Evolutionary conservation across 2,797 vertebrate genomes (phyloP).

Genomic region (Myripristis jacobus): DNA sequence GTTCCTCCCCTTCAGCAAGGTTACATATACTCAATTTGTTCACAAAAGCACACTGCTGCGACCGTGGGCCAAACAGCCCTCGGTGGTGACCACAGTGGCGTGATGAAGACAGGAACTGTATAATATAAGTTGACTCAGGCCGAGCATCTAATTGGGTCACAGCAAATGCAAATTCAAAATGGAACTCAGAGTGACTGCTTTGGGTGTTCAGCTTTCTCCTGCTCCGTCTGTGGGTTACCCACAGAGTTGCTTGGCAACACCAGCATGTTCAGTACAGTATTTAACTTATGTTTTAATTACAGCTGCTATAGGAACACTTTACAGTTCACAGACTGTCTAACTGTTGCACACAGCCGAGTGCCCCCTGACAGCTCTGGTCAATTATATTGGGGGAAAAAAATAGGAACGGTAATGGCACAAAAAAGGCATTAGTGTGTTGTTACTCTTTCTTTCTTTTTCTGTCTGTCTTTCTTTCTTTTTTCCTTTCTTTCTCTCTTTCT

Average conservation of each 20-base stretch:
- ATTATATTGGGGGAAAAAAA: not conserved
- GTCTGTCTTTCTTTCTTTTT: slow-evolving; percentile 9
- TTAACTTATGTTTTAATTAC: slow-evolving; percentile 29
- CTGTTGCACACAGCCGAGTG: slow-evolving; percentile 11
- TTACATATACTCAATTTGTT: slow-evolving; percentile 79
- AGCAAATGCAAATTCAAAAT: slow-evolving; percentile 58
- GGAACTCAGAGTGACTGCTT: slow-evolving; percentile 47
- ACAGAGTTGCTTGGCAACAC: slow-evolving; percentile 29
- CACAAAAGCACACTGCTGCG: slow-evolving; percentile 55
- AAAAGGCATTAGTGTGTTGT: too few species aligned
- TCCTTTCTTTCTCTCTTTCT: too few species aligned
- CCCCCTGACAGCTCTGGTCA: not conserved
- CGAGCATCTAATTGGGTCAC: slow-evolving; percentile 68
- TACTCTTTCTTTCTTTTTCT: not conserved
- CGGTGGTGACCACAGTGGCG: slow-evolving; percentile 46
- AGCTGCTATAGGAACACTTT: slow-evolving; percentile 15
- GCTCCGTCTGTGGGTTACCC: slow-evolving; percentile 40
- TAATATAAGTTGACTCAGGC: slow-evolving; percentile 48
- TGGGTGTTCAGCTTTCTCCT: slow-evolving; percentile 19
- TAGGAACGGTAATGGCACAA: not conserved
- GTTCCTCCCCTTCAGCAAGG: slow-evolving; percentile 73
- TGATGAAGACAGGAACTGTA: slow-evolving; percentile 35
- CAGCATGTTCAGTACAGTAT: slow-evolving; percentile 10
- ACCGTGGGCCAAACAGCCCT: slow-evolving; percentile 66
- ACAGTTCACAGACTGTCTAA: slow-evolving; percentile 12